These are phyloP conservation scores for Balearica regulorum DNA, from an alignment of 2,797 vertebrate genomes.

Conservation along the genomic window DNA sequence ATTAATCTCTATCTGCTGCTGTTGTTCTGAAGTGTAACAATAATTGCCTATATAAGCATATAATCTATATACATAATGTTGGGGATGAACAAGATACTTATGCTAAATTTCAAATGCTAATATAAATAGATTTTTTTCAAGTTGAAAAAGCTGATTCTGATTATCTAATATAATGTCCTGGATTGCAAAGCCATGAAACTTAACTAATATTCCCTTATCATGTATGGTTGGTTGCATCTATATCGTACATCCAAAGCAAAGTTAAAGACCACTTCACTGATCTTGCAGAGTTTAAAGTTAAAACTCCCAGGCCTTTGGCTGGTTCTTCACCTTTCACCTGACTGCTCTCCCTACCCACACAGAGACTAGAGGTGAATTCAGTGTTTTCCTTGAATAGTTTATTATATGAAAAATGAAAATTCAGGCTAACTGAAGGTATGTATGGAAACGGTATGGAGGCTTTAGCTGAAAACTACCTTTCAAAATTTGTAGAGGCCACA, in stretches of 20 bases:
- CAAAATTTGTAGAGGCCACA: background rate
- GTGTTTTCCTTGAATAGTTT: background rate
- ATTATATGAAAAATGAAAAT: background rate
- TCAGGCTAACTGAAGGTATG: background rate
- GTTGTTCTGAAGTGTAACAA: background rate
- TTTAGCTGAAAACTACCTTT: background rate
- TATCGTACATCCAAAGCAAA: background rate
- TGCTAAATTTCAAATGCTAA: background rate
- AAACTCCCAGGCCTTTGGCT: background rate
- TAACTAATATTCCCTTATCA: background rate
- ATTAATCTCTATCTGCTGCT: background rate
- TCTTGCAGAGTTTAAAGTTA: background rate
- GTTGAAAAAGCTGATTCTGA: background rate
- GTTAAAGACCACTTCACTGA: background rate
- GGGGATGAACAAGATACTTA: background rate
- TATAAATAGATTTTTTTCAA: background rate
- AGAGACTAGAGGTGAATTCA: background rate
- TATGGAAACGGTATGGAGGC: background rate
- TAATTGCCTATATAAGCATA: background rate
- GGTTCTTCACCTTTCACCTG: background rate
- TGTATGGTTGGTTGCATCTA: background rate
- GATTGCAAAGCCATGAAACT: background rate
- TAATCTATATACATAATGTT: background rate
- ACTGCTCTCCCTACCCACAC: background rate
- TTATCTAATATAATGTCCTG: background rate